These are phyloP conservation scores for Zoanthus gigantus DNA, from an alignment of 92 coral and sea anemone species.

Conservation along the genomic window DNA sequence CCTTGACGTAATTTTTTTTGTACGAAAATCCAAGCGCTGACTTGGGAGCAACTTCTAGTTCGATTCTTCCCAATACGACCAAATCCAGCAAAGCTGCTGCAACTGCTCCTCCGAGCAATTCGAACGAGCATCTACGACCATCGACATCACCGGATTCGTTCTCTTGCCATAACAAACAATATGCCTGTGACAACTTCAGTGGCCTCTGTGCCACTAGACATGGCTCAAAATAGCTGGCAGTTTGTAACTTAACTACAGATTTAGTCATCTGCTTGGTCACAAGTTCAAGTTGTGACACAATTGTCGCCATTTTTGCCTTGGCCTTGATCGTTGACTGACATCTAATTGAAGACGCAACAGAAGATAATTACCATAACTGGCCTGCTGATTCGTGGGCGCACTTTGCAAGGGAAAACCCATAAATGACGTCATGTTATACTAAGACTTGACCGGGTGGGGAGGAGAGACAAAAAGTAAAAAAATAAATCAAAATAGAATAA, in stretches of 20 bases:
- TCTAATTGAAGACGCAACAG: background rate
- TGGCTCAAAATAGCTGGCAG: constrained; percentile 56
- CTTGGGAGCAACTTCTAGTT: constrained; percentile 60
- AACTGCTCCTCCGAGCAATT: constrained; percentile 61
- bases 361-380: background rate
- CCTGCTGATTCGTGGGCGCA: background rate
- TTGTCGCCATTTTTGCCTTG: constrained; percentile 12
- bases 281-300: constrained; percentile 27
- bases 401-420: constrained; percentile 5
- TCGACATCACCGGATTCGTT: constrained; percentile 53
- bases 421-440: background rate
- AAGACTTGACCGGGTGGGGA: no score
- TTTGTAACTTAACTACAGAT: constrained; percentile 45
- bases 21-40: constrained; percentile 51
- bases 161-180: constrained; percentile 67
- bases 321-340: background rate
- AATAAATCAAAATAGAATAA: no score
- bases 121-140: constrained; percentile 50
- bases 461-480: no score
- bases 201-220: constrained; percentile 15
- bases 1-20: constrained; percentile 61
- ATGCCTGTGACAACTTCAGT: constrained; percentile 61
- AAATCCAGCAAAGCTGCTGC: constrained; percentile 63
- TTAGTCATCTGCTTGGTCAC: constrained; percentile 51
- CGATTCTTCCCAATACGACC: constrained; percentile 56